Percentiles rank a stretch among this genome's conserved stretches.
Evolutionary conservation across 2,113 vertebrate genomes (phyloP).

Genomic region (Hiodon tergisus): DNA sequence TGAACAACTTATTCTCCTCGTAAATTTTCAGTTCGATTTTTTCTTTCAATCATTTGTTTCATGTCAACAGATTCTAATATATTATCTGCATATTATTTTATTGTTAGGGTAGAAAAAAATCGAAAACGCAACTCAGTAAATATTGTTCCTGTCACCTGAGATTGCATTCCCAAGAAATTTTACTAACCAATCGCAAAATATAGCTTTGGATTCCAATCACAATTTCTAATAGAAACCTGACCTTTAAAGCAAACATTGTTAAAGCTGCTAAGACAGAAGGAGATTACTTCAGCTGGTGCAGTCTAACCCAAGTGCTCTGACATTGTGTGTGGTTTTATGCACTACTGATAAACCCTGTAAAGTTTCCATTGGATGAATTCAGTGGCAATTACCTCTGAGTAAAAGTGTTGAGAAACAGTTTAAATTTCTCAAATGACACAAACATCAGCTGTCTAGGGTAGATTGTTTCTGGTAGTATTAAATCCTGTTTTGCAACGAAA

Average conservation of each 20-base stretch:
- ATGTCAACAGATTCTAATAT: neutral
- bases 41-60: neutral
- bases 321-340: no score
- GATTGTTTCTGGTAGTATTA: no score
- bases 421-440: no score
- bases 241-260: neutral
- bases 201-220: neutral
- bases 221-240: neutral
- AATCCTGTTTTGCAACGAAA: no score
- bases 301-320: no score
- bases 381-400: no score
- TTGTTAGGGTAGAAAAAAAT: neutral
- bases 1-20: neutral
- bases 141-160: constrained; percentile 2
- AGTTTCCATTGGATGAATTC: no score
- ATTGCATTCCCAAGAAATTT: neutral
- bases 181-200: neutral
- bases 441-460: no score
- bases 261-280: neutral
- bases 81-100: neutral
- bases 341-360: no score
- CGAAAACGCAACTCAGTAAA: neutral
- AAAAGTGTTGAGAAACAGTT: no score
- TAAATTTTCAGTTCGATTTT: neutral
- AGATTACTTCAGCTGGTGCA: neutral